Base-by-base conservation (phyloP, 2,113 vertebrate species). In the Chrysemys picta region DNA sequence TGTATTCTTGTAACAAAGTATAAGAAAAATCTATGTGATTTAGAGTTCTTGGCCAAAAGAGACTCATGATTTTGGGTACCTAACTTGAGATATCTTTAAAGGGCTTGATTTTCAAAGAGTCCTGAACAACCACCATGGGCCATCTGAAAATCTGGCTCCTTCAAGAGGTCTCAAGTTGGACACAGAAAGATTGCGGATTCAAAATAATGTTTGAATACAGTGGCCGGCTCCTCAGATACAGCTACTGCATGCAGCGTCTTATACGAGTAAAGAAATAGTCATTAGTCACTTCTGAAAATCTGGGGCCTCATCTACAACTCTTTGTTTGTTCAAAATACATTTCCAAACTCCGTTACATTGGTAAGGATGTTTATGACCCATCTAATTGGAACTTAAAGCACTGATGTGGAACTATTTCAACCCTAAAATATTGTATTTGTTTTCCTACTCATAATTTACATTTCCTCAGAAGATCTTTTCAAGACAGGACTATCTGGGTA, bases 1-100 rank as follows among this genome's bases (percentile, higher is more conserved):
- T 98, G 95, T 89, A 97, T 65, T 93, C 99, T 98, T 98, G 92
- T 75, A 93, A 93, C 91, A 94, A 91, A 47, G 42, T 90, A 94
- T 35, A 94, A 54, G 89, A 81, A 91, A 89, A 91, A 56, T 21
- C 6, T 86, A 82, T 88, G 84, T 91, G 90, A 88, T 53, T 65
- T 8, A 14, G 80, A 49, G 84, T 31, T 10, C 3, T 59, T 84
- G 42, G 69, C 31, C 35, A 75, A 27, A 49, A 14, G 29, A 79
- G 13, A 91, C 1, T 47, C 76, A 27, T 93, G 45, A 88, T 91
- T 95, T 89, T 8, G 88, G 78, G 94, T 78, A 88, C n/a, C 53
- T 57, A 47, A 45, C 3, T 6, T 45, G 53, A 84, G 25, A 31
- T 4, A n/a, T 84, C 19, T 87, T 81, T 54, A 88, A 91, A 42